Percentiles rank a stretch among this genome's conserved stretches.
Conservation (phyloP, 2,888 invertebrate species). For the Drosophila mimetica region DNA sequence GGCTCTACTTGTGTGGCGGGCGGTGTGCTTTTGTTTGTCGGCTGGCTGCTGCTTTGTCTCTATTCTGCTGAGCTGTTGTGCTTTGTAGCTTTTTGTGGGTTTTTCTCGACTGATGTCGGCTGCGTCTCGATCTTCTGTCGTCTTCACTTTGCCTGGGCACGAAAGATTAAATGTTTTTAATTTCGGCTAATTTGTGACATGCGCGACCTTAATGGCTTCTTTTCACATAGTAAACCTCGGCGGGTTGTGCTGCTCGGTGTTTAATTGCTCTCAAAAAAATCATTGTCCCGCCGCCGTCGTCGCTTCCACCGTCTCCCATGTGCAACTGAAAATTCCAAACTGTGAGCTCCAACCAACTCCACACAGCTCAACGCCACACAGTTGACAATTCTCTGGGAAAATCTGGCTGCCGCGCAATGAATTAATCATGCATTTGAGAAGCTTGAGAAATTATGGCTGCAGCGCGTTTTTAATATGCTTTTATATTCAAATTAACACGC, state of each 20-base stretch:
- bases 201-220: constrained; percentile 77
- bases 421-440: constrained; percentile 72
- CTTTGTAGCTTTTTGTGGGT: constrained; percentile 39
- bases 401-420: constrained; percentile 27
- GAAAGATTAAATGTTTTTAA: constrained; percentile 72
- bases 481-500: constrained; percentile 76
- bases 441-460: constrained; percentile 55
- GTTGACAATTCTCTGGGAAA: constrained; percentile 68
- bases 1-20: constrained; percentile 24
- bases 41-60: constrained; percentile 29
- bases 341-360: background rate
- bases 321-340: constrained; percentile 11
- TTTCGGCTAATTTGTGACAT: constrained; percentile 77
- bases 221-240: constrained; percentile 73
- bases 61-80: constrained; percentile 24
- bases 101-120: constrained; percentile 31
- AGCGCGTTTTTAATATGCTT: constrained; percentile 66
- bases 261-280: constrained; percentile 63
- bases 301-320: constrained; percentile 7
- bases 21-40: constrained; percentile 28
- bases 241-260: constrained; percentile 27
- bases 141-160: constrained; percentile 45
- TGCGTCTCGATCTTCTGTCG: constrained; percentile 15
- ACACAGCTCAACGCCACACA: background rate
- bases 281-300: constrained; percentile 7